Base-by-base conservation (phyloP, 1,140 invertebrate genomes). In the Muscidifurax raptorellus region DNA sequence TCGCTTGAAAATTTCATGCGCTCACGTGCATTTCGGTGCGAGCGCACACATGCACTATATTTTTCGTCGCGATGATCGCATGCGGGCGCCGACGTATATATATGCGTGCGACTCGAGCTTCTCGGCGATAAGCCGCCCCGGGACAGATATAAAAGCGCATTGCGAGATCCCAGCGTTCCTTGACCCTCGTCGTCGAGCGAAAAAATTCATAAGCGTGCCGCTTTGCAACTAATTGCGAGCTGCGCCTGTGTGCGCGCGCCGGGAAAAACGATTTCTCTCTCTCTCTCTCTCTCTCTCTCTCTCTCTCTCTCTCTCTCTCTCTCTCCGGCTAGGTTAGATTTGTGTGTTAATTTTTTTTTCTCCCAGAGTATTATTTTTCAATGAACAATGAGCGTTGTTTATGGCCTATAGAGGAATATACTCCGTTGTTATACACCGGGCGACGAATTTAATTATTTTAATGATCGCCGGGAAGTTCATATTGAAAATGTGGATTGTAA, bases 1-100 rank as follows among this genome's bases (percentile, higher is more conserved):
- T 47, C 15, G 15, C 44, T 44, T 87, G 7, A 72, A 79, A 85
- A 86, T 87, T 88, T 88, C 74, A 77, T 67, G 30, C 30, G 27
- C 74, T 28, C 9, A 74, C 18, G 22, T 10, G n/a, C 36, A 22
- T 40, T 40, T 40, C 30, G 30, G 22, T n/a, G 4, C 25, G 10
- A 75, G 13, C n/a, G 9, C 32, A 28, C 15, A 18, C 22, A 40
- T 59, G 52, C 13, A 59, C 52, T 59, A 74, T 74, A 59, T 74
- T 1, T 27, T 0, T 69, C 18, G 64, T 1, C 28, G 27, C 30
- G 27, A 71, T 71, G 67, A 32, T 7, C 32, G 27, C n/a, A 74
- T 74, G 71, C 67, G 80, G 47, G 80, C 80, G 69, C 5, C 5
- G 4, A 30, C 13, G 67, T 80, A 64, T n/a, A n/a, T n/a, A n/a